Base-by-base conservation (phyloP, 2,888 invertebrate species). In the Cybosia mesomella region DNA sequence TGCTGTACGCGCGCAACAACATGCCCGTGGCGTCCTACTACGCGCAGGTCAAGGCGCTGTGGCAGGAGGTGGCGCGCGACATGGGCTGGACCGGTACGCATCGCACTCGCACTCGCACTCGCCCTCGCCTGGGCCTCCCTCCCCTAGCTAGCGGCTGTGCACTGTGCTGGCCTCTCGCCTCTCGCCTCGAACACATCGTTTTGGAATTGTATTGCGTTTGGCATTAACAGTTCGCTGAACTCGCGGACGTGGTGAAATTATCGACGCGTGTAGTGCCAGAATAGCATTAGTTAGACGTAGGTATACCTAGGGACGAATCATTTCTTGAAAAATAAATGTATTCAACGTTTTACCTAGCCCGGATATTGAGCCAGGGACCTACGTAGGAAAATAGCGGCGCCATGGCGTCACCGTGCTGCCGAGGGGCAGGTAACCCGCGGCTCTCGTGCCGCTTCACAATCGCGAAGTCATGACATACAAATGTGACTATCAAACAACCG, bases 1-100 rank as follows among this genome's bases (percentile, higher is more conserved):
- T 93, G 85, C 87, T 94, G 82, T 94, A 91, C 86, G 92, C 94
- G 77, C 87, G 94, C 65, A 92, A 89, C 87, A 93, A 91, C 85
- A 89, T 94, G 92, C 94, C 94, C 64, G 93, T 94, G 43, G 94
- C 94, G 73, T 92, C 91, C 84, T 92, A 92, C 88, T 92, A 93
- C 87, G 80, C 90, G 77, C 89, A 90, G 77, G 94, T 93, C 75
- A 92, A 92, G 87, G 69, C 72, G 67, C 88, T 93, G 62, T 94
- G 94, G 94, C 86, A 87, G 74, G 89, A 94, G 80, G 93, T 94
- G 65, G 94, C 94, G 68, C 73, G 79, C 58, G 76, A 86, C 68
- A 94, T 94, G 94, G 91, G 88, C 36, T 94, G 94, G 92, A 91
- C 88, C 69, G 94, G 94, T 94, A 80, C 53, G 80, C 58, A 58